Evolutionary conservation across 2,888 invertebrate genomes (phyloP).

Genomic region (Eugnorisma glareosa): DNA sequence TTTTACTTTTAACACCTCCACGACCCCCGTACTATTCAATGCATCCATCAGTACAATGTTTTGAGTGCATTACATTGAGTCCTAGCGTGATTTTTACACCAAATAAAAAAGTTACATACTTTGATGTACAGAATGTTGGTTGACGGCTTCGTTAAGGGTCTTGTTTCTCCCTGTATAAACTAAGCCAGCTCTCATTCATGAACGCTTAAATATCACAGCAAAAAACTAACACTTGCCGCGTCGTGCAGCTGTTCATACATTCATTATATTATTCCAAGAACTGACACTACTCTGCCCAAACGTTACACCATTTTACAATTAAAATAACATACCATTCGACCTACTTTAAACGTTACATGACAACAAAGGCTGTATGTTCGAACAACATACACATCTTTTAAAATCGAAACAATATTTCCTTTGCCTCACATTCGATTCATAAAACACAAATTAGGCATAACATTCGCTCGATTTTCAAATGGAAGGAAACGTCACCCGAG

Average conservation of each 20-base stretch:
- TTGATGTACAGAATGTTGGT: no score
- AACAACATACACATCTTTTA: constrained; percentile 6
- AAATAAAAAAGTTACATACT: no score
- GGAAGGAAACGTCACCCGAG: constrained; percentile 19
- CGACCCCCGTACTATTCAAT: no score
- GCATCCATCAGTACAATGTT: no score
- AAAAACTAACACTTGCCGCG: background rate
- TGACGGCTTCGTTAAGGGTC: no score
- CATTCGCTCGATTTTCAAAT: constrained; percentile 29
- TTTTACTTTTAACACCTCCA: no score
- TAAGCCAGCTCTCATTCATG: background rate
- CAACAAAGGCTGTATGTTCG: constrained; percentile 4
- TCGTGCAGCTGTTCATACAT: background rate
- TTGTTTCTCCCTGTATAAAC: no score
- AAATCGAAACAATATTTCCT: constrained; percentile 30
- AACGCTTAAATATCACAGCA: background rate
- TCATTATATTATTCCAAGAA: background rate
- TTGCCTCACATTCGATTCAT: constrained; percentile 21
- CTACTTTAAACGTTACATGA: constrained; percentile 32
- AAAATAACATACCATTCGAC: constrained; percentile 17
- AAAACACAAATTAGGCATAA: constrained; percentile 32
- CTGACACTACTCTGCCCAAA: constrained; percentile 6
- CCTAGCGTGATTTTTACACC: no score
- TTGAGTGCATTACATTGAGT: no score
- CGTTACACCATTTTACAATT: constrained; percentile 5